A percentile compares a stretch with the other conserved stretches of the same genome.
These are phyloP conservation scores for Addax nasomaculatus DNA, from an alignment of 2,113 vertebrate species.

Conservation along the genomic window DNA sequence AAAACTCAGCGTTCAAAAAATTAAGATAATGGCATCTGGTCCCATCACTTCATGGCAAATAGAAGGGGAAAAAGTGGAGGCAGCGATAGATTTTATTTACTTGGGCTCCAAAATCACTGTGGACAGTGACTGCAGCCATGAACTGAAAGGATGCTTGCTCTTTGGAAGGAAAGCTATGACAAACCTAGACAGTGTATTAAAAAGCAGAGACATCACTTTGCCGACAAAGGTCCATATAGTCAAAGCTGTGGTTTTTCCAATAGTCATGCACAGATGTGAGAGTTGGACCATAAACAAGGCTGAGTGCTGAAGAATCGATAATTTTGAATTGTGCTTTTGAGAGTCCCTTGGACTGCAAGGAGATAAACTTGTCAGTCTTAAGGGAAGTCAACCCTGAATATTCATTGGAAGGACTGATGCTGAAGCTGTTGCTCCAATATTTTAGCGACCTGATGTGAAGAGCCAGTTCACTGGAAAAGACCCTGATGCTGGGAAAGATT, in stretches of 20 bases:
- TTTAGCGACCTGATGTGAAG: not conserved
- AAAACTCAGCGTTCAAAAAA: not conserved
- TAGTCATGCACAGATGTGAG: not conserved
- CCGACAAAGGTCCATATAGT: not conserved
- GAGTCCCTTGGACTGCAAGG: not conserved
- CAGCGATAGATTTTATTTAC: not conserved
- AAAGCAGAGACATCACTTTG: not conserved
- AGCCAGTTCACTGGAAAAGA: not conserved
- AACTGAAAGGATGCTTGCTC: not conserved
- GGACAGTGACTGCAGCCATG: not conserved
- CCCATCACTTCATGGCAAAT: not conserved
- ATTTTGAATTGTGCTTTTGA: not conserved
- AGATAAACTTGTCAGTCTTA: not conserved
- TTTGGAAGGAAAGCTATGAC: not conserved
- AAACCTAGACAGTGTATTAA: not conserved
- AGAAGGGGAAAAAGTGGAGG: not conserved
- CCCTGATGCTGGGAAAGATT: not conserved
- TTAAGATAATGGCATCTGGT: not conserved
- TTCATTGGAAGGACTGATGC: not conserved
- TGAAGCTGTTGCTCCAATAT: not conserved
- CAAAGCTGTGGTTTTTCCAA: not conserved
- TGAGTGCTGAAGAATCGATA: not conserved
- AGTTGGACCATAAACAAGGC: not conserved
- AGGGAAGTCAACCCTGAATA: not conserved
- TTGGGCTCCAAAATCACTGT: not conserved